Conservation (phyloP, 2,888 invertebrate species). For the Margaritifera margaritifera region DNA sequence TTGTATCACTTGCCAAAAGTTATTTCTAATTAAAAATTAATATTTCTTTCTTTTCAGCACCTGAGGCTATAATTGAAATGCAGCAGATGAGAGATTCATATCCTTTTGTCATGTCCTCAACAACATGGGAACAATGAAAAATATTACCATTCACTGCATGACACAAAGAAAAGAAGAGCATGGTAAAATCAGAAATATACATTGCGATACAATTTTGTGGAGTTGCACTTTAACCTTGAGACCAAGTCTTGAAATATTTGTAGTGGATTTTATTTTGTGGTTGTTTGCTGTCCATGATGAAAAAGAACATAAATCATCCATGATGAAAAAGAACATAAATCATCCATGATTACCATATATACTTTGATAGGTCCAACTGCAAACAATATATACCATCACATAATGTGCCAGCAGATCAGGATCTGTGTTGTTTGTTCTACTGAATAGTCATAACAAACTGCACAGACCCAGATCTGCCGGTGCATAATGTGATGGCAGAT, state of each 20-base stretch:
- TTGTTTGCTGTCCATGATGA: too few species aligned
- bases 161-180: background rate
- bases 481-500: too few species aligned
- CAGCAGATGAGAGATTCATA: constrained; percentile 65
- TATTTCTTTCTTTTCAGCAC: constrained; percentile 47
- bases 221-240: background rate
- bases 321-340: too few species aligned
- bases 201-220: background rate
- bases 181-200: background rate
- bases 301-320: too few species aligned
- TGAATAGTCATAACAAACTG: too few species aligned
- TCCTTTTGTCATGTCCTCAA: constrained; percentile 53
- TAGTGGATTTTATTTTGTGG: background rate
- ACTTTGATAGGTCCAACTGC: too few species aligned
- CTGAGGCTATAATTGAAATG: constrained; percentile 68
- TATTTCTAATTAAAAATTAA: background rate
- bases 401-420: too few species aligned
- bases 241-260: background rate
- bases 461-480: too few species aligned
- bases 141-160: background rate
- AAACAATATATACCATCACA: too few species aligned
- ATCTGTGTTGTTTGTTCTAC: too few species aligned
- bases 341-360: too few species aligned
- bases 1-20: too few species aligned
- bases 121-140: background rate